Conservation (phyloP, 2,113 vertebrate genomes). For the Scomber scombrus region DNA sequence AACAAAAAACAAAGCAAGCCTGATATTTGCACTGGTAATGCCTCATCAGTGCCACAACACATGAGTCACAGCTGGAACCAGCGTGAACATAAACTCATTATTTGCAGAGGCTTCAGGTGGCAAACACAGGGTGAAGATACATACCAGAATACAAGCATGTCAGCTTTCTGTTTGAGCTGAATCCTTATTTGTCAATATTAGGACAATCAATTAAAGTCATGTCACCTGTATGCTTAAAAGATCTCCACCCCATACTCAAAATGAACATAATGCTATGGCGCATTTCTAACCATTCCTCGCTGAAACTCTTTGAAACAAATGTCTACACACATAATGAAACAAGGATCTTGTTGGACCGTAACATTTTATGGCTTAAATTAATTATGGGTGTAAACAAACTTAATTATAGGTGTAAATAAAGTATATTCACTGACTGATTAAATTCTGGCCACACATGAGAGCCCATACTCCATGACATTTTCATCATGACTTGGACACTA, state of each 20-base stretch:
- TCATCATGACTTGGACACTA: not conserved
- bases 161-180: not conserved
- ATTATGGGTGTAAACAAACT: constrained; percentile 5
- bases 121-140: constrained; percentile 10
- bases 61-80: constrained; percentile 13
- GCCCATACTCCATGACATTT: not conserved
- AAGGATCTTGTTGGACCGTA: not conserved
- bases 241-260: not conserved
- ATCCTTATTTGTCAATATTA: constrained; percentile 26
- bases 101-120: constrained; percentile 29
- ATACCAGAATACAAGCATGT: not conserved
- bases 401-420: constrained; percentile 11
- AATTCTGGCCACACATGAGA: constrained; percentile 8
- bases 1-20: constrained; percentile 26
- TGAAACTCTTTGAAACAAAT: not conserved
- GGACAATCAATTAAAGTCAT: not conserved
- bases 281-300: not conserved
- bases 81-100: constrained; percentile 38
- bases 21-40: constrained; percentile 51
- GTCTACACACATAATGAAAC: not conserved
- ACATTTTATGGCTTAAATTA: not conserved
- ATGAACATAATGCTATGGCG: not conserved
- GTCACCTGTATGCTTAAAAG: not conserved
- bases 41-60: constrained; percentile 25
- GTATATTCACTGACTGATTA: not conserved